Percentiles rank a stretch among this genome's conserved stretches.
Conservation (phyloP, 1,140 invertebrate genomes). For the Phymastichus coffea region DNA sequence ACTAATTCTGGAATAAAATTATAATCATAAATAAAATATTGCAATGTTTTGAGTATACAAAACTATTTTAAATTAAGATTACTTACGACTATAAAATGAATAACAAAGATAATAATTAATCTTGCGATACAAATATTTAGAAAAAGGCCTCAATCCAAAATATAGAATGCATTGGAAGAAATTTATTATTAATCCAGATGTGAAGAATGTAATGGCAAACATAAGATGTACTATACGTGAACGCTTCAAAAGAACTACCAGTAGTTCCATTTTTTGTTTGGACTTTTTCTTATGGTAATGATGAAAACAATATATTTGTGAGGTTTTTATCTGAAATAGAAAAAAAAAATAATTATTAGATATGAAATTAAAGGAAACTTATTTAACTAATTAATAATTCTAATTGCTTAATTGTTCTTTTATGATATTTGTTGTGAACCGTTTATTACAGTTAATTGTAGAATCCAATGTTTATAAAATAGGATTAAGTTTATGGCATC, state of each 20-base stretch:
- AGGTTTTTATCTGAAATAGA: constrained; percentile 26
- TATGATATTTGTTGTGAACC: not conserved
- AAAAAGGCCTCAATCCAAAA: constrained; percentile 71
- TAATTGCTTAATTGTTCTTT: not conserved
- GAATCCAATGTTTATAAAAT: constrained; percentile 8
- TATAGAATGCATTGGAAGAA: constrained; percentile 77
- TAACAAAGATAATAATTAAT: constrained; percentile 91
- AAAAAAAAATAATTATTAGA: constrained; percentile 8
- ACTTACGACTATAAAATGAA: constrained; percentile 89
- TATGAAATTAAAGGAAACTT: not conserved
- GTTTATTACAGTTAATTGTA: not conserved
- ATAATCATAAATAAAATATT: constrained; percentile 7
- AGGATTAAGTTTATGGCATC: too few species aligned
- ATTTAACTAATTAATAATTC: constrained; percentile 1
- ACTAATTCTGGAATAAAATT: constrained; percentile 74
- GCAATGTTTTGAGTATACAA: constrained; percentile 1
- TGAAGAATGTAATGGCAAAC: constrained; percentile 86
- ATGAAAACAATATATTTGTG: constrained; percentile 26
- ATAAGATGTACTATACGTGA: constrained; percentile 72
- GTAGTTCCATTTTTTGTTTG: constrained; percentile 36
- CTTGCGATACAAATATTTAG: constrained; percentile 78
- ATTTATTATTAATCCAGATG: constrained; percentile 86
- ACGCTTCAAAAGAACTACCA: constrained; percentile 60
- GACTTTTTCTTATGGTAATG: constrained; percentile 23
- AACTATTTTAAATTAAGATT: constrained; percentile 28